phyloP scores from a whole-genome alignment of 2,113 vertebrate genomes.

The Tragulus kanchil region DNA sequence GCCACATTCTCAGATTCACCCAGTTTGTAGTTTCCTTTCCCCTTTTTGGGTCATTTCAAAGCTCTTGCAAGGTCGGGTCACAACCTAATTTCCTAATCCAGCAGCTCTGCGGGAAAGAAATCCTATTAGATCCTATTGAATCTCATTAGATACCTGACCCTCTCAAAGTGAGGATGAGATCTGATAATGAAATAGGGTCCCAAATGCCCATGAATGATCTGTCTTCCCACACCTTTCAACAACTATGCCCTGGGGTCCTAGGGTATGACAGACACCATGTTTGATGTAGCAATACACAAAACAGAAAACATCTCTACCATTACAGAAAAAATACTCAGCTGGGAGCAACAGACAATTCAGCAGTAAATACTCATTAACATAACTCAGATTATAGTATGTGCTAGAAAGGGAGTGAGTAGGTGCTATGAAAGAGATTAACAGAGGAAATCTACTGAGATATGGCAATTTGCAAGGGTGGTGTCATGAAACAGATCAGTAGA shows the following conservation, averaged over 20 bases:
- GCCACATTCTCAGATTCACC: neutral
- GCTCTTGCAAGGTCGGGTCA: slow-evolving; percentile 37
- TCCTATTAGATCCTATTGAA: slow-evolving; percentile 48
- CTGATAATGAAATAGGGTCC: neutral
- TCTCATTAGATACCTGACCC: neutral
- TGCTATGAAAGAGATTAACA: neutral
- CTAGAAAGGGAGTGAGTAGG: neutral
- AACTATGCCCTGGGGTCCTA: neutral
- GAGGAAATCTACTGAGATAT: neutral
- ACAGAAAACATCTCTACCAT: neutral
- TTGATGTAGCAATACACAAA: neutral
- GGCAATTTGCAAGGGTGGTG: neutral
- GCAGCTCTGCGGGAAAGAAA: slow-evolving; percentile 33
- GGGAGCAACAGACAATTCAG: neutral
- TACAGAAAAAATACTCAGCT: neutral
- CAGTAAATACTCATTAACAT: neutral
- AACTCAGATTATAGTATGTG: neutral
- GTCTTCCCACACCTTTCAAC: neutral
- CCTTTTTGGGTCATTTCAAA: slow-evolving; percentile 38
- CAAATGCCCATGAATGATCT: neutral
- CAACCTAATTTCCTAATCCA: slow-evolving; percentile 58
- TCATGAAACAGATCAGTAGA: neutral
- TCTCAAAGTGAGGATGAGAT: slow-evolving; percentile 55
- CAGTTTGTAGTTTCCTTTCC: neutral
- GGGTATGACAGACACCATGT: neutral